These are phyloP conservation scores for Chunga burmeisteri DNA, from an alignment of 2,113 vertebrate genomes.

Conservation along the genomic window DNA sequence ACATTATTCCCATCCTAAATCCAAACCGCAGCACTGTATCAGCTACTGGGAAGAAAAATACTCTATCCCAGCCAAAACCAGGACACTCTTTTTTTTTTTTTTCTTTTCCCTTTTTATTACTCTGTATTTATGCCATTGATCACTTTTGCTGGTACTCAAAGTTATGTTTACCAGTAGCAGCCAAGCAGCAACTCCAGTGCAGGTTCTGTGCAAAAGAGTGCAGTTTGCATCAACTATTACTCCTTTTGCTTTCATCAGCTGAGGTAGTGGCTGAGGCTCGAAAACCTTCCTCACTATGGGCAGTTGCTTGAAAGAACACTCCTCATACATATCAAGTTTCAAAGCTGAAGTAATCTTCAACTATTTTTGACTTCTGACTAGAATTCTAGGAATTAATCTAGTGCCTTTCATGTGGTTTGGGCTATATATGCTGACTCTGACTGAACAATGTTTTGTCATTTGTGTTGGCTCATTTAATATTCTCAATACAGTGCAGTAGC, in stretches of 20 bases:
- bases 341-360: background rate
- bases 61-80: no score
- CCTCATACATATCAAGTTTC: background rate
- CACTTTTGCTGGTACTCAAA: background rate
- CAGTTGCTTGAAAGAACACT: background rate
- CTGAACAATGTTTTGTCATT: background rate
- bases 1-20: no score
- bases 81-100: background rate
- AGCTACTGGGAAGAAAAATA: no score
- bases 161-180: background rate
- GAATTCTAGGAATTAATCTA: background rate
- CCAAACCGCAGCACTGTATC: no score
- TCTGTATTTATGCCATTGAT: background rate
- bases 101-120: background rate
- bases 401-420: background rate
- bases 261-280: background rate
- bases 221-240: background rate
- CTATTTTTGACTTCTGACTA: slow-evolving; percentile 8
- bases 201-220: background rate
- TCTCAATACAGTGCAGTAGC: background rate
- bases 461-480: background rate
- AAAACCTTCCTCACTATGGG: background rate
- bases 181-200: background rate
- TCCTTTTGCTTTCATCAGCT: background rate
- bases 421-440: background rate